phyloP scores from a whole-genome alignment of 2,888 invertebrate genomes.

The Pterostichus madidus region DNA sequence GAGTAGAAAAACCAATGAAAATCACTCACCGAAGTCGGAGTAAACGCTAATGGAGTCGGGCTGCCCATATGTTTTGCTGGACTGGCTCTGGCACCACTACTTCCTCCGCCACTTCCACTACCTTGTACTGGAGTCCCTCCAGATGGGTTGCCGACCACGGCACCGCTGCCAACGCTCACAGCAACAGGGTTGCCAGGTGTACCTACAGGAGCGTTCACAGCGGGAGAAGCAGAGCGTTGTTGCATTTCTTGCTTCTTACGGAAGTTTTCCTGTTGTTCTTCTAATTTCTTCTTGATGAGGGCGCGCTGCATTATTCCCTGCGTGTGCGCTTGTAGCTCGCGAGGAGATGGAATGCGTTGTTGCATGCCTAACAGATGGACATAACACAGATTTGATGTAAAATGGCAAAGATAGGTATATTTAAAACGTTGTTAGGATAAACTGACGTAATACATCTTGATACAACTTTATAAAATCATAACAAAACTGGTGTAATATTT shows the following conservation, averaged over 20 bases:
- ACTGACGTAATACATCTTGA: too few species aligned
- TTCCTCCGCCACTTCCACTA: conserved; percentile 42
- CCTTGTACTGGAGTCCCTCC: conserved; percentile 27
- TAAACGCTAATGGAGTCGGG: conserved; percentile 90
- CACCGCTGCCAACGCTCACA: too few species aligned
- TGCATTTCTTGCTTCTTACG: conserved; percentile 87
- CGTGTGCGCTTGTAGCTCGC: conserved; percentile 91
- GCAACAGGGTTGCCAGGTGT: too few species aligned
- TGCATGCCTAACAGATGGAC: conserved; percentile 79
- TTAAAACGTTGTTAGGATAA: too few species aligned
- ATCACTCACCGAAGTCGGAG: conserved; percentile 89
- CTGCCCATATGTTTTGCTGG: conserved; percentile 79
- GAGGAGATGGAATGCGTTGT: conserved; percentile 88
- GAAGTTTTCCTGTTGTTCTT: conserved; percentile 92
- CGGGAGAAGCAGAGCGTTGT: conserved; percentile 70
- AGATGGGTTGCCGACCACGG: conserved; percentile 56
- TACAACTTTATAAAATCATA: too few species aligned
- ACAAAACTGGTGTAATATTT: too few species aligned
- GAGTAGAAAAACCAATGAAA: too few species aligned
- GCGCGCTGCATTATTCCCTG: conserved; percentile 93
- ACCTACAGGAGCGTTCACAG: conserved; percentile 55
- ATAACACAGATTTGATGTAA: too few species aligned
- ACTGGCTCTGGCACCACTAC: conserved; percentile 72
- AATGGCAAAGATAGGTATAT: too few species aligned
- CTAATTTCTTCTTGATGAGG: conserved; percentile 92